A percentile compares a stretch with the other conserved stretches of the same genome.
Conservation (phyloP, 2,888 invertebrate genomes). For the Drosophila siamana region DNA sequence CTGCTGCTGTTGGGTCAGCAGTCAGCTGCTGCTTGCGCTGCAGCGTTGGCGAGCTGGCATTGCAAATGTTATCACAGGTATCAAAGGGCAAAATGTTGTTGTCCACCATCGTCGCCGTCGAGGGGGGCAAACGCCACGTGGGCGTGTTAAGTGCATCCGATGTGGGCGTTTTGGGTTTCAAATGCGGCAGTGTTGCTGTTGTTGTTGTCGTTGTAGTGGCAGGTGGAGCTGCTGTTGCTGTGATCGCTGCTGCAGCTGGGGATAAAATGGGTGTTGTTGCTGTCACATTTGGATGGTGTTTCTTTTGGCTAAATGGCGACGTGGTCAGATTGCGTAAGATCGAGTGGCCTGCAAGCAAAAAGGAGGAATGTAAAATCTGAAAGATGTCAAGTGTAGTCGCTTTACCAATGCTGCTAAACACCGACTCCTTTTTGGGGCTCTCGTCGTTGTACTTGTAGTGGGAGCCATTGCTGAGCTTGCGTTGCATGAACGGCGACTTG, state of each 20-base stretch:
- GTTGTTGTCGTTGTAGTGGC: constrained; percentile 14
- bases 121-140: constrained; percentile 58
- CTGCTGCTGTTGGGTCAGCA: constrained; percentile 23
- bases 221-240: constrained; percentile 32
- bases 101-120: background rate
- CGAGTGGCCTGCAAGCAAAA: constrained; percentile 78
- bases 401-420: constrained; percentile 84
- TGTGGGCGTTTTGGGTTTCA: constrained; percentile 38
- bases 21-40: constrained; percentile 45
- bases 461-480: constrained; percentile 80
- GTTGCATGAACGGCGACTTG: constrained; percentile 85
- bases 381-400: background rate
- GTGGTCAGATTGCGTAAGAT: constrained; percentile 84
- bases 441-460: constrained; percentile 73
- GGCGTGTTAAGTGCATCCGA: constrained; percentile 41
- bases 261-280: constrained; percentile 39
- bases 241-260: constrained; percentile 28
- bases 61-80: constrained; percentile 68
- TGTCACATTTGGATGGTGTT: constrained; percentile 59
- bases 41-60: constrained; percentile 49
- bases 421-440: constrained; percentile 84
- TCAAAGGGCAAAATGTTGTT: constrained; percentile 43
- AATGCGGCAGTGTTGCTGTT: constrained; percentile 48
- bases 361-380: background rate
- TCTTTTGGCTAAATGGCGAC: constrained; percentile 85